Base-by-base conservation (phyloP, 2,113 vertebrate genomes). In the Lichenostomus cassidix region DNA sequence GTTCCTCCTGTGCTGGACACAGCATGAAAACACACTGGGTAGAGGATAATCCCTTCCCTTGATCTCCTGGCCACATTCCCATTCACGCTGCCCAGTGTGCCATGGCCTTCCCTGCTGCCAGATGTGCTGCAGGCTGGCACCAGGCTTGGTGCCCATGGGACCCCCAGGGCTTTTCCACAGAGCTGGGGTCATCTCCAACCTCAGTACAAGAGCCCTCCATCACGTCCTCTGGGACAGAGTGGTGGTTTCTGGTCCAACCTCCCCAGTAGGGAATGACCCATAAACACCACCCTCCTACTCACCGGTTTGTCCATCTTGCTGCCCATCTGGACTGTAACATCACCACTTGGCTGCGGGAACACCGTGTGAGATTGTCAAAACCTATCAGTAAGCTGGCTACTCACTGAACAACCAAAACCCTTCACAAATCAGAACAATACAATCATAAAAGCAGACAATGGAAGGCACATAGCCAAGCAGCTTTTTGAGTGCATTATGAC, bases 121-220 rank as follows among this genome's bases (percentile, higher is more conserved):
- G 33, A n/a, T 3, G 0, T 31, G 70, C 82, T 49, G 64, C 64
- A 47, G 67, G 31, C 70, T 67, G 12, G 2, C n/a, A n/a, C 31
- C 21, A 2, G 1, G 41, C 44, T 56, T 1, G 0, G 23, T 82
- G 82, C 52, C 60, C 35, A 22, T 4, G 0, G 3, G 11, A 25
- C 2, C 13, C 12, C 53, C n/a, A 20, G 21, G n/a, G 33, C 35
- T 58, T 9, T 71, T 11, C 65, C 27, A 21, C 1, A 1, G 53
- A 55, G 73, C 41, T 2, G 2, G 24, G 5, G 28, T 20, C 62
- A 68, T 18, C 59, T 18, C 68, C 29, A 44, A 62, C 35, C 14
- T 3, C 0, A 0, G 33, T 4, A 31, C 37, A 41, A 42, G 52
- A 28, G 27, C 22, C 15, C 17, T 71, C n/a, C 49, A 17, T 4